Base-by-base conservation (phyloP, 2,888 invertebrate species). In the Serripes groenlandicus region DNA sequence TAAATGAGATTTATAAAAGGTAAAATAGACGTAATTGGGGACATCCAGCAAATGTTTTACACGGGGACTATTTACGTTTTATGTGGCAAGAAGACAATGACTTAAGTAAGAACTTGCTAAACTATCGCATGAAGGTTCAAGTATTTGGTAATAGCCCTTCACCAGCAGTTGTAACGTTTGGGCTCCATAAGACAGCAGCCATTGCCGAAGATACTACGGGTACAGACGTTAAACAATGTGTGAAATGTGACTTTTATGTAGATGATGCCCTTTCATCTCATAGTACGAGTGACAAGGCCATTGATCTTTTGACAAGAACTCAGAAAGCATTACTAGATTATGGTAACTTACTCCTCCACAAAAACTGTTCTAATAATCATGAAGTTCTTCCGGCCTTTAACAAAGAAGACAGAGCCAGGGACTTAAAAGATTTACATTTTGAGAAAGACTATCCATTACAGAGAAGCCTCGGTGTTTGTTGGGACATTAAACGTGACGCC, bases 41-140 rank as follows among this genome's bases (percentile, higher is more conserved):
- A 88, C 54, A 82, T 87, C 15, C 35, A 88, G 52, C 84, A 85
- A 34, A 88, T 88, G 85, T 88, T 88, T 32, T 77, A 0, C 83
- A 89, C 35, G 74, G 82, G 32, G 75, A 84, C 52, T 85, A 71
- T 49, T 70, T 87, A n/a, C n/a, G 85, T 42, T 88, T 89, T 69
- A 64, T 84, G 1, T 89, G 89, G 88, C 87, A 83, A 28, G 34
- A 56, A 18, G 70, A 87, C 60, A 86, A 83, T 60, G 74, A 88
- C 58, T 74, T 64, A 2, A 37, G 28, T 28, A 81, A 81, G 15
- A 64, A 71, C 1, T 37, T 88, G 0, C 58, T 83, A 9, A 85
- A 88, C 30, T 88, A 85, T n/a, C n/a, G n/a, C n/a, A n/a, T n/a
- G n/a, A n/a, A n/a, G n/a, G n/a, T n/a, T n/a, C n/a, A n/a, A n/a